Evolutionary conservation across 2,113 vertebrate species (phyloP).

Genomic region (Astur gentilis): DNA sequence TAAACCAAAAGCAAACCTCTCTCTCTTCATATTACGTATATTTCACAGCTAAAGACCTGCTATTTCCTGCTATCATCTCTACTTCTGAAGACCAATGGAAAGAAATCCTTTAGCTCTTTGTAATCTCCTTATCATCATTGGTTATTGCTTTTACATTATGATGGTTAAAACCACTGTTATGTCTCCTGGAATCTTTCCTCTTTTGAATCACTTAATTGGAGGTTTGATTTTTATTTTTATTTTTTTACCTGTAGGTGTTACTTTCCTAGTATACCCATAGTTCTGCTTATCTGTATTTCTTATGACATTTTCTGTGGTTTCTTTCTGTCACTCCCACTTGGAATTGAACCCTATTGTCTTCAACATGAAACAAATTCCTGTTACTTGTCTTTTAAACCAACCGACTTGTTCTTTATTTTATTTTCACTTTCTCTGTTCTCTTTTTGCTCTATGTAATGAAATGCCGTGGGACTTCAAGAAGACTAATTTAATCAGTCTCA

Average conservation of each 20-base stretch:
- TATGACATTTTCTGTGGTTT: not conserved
- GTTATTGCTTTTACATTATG: not conserved
- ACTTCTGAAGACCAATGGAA: not conserved
- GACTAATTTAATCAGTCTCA: not conserved
- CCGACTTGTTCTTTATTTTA: not conserved
- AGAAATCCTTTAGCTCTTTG: not conserved
- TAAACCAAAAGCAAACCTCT: not conserved
- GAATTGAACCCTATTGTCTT: not conserved
- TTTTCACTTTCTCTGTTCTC: not conserved
- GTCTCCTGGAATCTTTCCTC: not conserved
- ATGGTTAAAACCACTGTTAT: not conserved
- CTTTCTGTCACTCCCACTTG: not conserved
- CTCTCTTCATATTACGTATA: not conserved
- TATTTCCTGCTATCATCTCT: not conserved
- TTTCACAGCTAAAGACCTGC: not conserved
- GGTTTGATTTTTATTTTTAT: not conserved
- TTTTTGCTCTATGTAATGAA: not conserved
- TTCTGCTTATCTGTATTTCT: not conserved
- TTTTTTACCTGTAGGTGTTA: not conserved
- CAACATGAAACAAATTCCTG: not conserved
- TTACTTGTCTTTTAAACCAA: not conserved
- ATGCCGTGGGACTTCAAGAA: not conserved
- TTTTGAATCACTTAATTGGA: not conserved
- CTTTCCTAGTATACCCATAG: not conserved
- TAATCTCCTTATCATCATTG: not conserved